Base-by-base conservation (phyloP, 2,888 invertebrate species). In the Leptinotarsa peninsularis region DNA sequence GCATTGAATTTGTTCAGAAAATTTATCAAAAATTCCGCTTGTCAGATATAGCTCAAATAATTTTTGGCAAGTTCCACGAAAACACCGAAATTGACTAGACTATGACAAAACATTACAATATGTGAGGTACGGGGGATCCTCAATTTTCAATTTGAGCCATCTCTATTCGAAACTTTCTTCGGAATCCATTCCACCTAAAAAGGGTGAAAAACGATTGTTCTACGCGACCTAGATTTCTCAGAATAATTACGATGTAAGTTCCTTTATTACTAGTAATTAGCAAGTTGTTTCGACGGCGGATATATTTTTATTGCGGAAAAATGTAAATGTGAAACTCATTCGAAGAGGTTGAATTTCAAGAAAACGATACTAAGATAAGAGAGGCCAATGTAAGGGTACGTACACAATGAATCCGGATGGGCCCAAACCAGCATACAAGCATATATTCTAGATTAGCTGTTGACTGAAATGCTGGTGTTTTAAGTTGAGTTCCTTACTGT, bases 231-330 rank as follows among this genome's bases (percentile, higher is more conserved):
- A 63, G 17, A 33, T 27, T 33, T 15, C 7, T n/a, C 10, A 4
- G 4, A 63, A 27, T 63, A 63, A 63, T 63, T 33, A 33, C 63
- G 27, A 63, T 27, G 17, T 63, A 63, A 27, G 63, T 4, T 33
- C 63, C 27, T 33, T n/a, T 33, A 33, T 63, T 33, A 17, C 15
- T 33, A 5, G 14, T 63, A 63, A 63, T 63, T 33, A 63, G 63
- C 63, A 63, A n/a, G 63, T 63, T 63, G 63, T 63, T 63, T 27
- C 63, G 27, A 15, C 33, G 27, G 15, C 63, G n/a, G 17, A 63
- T 63, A 14, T 7, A 63, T 27, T 15, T 63, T 63, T 18, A 63
- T 63, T 63, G 63, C 63, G 33, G 33, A 63, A 63, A 63, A 63
- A 63, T 60, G 60, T 27, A 63, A 33, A 33, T 63, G 14, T 33